Evolutionary conservation across 2,888 invertebrate species (phyloP).

Genomic region (Desoria tigrina): DNA sequence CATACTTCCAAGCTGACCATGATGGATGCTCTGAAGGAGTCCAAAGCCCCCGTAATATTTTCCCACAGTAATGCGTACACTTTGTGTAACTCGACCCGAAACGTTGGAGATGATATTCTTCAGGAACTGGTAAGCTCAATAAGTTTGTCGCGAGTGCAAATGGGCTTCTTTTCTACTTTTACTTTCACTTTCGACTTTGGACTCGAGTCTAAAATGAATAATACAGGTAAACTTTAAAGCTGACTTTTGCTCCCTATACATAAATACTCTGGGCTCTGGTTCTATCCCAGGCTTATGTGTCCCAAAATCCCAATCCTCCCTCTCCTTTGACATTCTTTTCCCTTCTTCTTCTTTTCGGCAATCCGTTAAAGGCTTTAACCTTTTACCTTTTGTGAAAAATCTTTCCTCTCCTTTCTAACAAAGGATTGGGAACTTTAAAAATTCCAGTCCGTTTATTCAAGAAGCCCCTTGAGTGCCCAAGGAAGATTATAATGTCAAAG

Average conservation of each 20-base stretch:
- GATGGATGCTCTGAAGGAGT: conserved; percentile 63
- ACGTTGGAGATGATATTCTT: conserved; percentile 66
- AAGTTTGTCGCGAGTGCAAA: background rate
- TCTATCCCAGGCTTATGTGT: background rate
- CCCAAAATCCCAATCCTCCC: background rate
- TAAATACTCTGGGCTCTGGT: background rate
- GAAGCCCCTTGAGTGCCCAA: background rate
- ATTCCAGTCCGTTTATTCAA: background rate
- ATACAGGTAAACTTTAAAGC: background rate
- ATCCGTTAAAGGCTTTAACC: conserved; percentile 4
- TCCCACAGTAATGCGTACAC: conserved; percentile 65
- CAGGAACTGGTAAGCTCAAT: conserved; percentile 61
- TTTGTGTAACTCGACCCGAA: conserved; percentile 64
- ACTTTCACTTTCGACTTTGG: background rate
- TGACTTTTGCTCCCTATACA: background rate
- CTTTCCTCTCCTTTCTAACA: conserved; percentile 5
- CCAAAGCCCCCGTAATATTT: conserved; percentile 21
- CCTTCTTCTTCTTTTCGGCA: background rate
- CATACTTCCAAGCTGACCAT: conserved; percentile 67
- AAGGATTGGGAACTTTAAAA: background rate
- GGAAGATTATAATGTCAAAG: too few species aligned
- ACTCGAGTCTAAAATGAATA: background rate
- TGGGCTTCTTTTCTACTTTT: background rate
- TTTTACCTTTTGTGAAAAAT: background rate
- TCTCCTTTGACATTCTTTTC: conserved; percentile 2